These are phyloP conservation scores for Drosophila mayri DNA, from an alignment of 1,140 invertebrate species.

Conservation along the genomic window DNA sequence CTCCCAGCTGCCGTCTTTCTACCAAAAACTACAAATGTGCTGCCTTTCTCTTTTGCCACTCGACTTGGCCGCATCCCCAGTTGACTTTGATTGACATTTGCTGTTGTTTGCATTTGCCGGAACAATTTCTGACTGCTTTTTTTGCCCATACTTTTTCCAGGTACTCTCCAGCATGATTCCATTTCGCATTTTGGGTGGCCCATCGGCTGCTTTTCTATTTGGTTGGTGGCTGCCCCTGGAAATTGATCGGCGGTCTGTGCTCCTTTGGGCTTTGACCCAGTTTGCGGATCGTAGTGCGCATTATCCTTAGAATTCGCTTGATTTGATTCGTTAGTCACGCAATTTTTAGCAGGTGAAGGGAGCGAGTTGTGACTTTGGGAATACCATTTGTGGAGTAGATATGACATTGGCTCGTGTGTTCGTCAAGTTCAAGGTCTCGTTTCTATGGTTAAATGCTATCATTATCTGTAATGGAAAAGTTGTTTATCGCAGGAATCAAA, in stretches of 20 bases:
- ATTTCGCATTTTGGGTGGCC: constrained; percentile 68
- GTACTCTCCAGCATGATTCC: constrained; percentile 27
- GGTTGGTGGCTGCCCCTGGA: constrained; percentile 29
- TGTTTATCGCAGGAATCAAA: constrained; percentile 16
- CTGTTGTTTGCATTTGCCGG: constrained; percentile 75
- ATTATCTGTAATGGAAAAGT: constrained; percentile 23
- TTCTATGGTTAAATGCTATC: constrained; percentile 6
- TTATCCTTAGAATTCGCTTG: constrained; percentile 34
- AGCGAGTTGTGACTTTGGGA: constrained; percentile 4
- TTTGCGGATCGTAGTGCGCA: constrained; percentile 26
- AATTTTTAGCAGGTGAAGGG: constrained; percentile 32
- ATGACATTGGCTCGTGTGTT: constrained; percentile 18
- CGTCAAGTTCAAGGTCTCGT: constrained; percentile 65
- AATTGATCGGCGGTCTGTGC: constrained; percentile 58
- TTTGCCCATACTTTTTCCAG: constrained; percentile 5
- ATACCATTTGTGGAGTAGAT: neutral
- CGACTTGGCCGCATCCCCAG: constrained; percentile 70
- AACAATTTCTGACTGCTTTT: constrained; percentile 55
- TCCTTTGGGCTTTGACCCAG: constrained; percentile 56
- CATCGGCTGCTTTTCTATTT: constrained; percentile 11
- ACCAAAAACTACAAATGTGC: constrained; percentile 20
- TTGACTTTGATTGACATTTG: constrained; percentile 80
- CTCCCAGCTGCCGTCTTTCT: constrained; percentile 1
- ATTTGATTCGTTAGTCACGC: constrained; percentile 59
- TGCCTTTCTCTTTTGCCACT: constrained; percentile 79